A percentile compares a stretch with the other conserved stretches of the same genome.
These are phyloP conservation scores for Cryptosula pallasiana DNA, from an alignment of 2,888 invertebrate species.

Conservation along the genomic window DNA sequence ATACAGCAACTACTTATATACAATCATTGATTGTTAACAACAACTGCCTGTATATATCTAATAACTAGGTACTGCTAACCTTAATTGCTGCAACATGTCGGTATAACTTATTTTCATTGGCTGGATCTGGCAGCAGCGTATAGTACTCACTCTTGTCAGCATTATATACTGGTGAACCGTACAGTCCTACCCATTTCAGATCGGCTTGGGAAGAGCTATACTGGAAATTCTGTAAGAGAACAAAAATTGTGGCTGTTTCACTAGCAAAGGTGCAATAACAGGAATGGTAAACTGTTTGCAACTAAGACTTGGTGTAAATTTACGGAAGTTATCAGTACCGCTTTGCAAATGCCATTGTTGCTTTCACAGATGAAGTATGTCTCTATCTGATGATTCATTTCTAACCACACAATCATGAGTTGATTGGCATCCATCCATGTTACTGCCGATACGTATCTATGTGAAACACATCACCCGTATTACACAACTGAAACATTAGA, in stretches of 20 bases:
- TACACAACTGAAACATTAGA: too few species aligned
- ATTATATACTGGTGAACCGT: conserved; percentile 1
- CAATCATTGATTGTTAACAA: too few species aligned
- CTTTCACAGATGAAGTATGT: background rate
- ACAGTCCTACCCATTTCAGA: conserved; percentile 11
- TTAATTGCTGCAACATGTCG: conserved; percentile 12
- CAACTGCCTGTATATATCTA: too few species aligned
- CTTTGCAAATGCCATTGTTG: background rate
- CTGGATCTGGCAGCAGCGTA: conserved; percentile 16
- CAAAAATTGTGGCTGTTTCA: too few species aligned
- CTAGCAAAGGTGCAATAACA: too few species aligned
- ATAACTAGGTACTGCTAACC: too few species aligned
- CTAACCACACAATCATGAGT: background rate
- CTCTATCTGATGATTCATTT: background rate
- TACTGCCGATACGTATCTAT: conserved; percentile 13
- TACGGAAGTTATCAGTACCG: too few species aligned
- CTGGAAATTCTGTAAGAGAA: background rate
- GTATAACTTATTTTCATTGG: conserved; percentile 16
- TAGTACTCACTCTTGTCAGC: background rate
- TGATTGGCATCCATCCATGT: conserved; percentile 13
- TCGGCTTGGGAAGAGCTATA: background rate
- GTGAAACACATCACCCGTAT: too few species aligned
- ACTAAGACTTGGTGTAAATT: too few species aligned
- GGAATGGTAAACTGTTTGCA: too few species aligned
- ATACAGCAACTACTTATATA: too few species aligned